Percentiles rank a stretch among this genome's conserved stretches.
These are phyloP conservation scores for Micropoecilia bifurca DNA, from an alignment of 2,797 vertebrate genomes.

Conservation along the genomic window DNA sequence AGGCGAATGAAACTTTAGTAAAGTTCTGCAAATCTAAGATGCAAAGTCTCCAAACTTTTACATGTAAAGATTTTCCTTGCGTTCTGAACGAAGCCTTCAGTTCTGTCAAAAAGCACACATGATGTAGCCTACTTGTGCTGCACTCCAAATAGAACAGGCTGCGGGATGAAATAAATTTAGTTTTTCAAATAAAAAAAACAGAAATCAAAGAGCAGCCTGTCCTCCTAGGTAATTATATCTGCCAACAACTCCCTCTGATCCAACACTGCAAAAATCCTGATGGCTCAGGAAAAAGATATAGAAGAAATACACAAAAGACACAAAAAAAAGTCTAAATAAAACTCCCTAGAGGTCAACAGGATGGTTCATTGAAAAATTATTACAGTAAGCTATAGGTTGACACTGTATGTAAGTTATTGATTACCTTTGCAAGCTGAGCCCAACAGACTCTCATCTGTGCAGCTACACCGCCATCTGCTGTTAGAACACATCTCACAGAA, in stretches of 20 bases:
- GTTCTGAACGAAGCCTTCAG: background rate
- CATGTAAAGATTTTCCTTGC: background rate
- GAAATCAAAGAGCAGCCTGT: background rate
- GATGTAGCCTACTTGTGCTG: background rate
- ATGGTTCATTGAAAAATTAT: background rate
- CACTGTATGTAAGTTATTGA: background rate
- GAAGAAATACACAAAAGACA: background rate
- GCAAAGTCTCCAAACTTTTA: background rate
- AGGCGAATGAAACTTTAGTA: too few relatives aligned
- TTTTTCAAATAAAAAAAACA: background rate
- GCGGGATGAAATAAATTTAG: background rate
- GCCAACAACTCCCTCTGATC: background rate
- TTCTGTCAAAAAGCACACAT: background rate
- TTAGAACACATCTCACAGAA: background rate
- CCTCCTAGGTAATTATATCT: background rate
- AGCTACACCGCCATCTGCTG: slow-evolving; percentile 39
- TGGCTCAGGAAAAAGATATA: background rate
- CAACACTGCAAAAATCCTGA: background rate
- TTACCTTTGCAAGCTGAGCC: background rate
- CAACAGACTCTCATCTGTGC: background rate
- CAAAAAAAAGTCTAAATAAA: background rate
- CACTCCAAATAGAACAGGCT: background rate
- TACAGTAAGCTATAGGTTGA: background rate
- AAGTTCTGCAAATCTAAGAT: background rate
- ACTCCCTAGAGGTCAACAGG: background rate